These are phyloP conservation scores for Malurus elegans DNA, from an alignment of 2,113 vertebrate genomes.

Conservation along the genomic window DNA sequence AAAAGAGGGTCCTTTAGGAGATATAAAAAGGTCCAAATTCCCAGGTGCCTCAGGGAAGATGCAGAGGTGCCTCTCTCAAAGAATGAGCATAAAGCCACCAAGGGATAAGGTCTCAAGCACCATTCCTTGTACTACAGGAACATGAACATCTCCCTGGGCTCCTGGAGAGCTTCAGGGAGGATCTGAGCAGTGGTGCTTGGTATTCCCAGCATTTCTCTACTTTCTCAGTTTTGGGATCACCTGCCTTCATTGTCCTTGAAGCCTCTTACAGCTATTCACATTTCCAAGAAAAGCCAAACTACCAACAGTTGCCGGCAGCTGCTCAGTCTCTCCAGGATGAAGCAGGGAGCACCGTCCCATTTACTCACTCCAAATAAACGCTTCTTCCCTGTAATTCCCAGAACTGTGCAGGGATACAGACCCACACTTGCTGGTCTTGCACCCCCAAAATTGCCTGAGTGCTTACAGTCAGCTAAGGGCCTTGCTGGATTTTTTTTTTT, in stretches of 20 bases:
- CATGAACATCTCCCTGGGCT: background rate
- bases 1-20: background rate
- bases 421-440: background rate
- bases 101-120: background rate
- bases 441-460: background rate
- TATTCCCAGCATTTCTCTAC: background rate
- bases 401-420: background rate
- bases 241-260: background rate
- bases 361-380: background rate
- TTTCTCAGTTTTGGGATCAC: background rate
- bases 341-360: fast-evolving
- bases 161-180: background rate
- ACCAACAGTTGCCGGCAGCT: background rate
- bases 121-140: background rate
- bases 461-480: background rate
- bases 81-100: background rate
- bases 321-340: background rate
- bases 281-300: background rate
- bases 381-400: background rate
- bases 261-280: background rate
- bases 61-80: background rate
- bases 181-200: background rate
- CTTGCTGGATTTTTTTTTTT: too few relatives aligned
- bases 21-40: background rate
- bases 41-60: background rate